Evolutionary conservation across 2,888 invertebrate genomes (phyloP), one percentile per base, ranked within the genome.

Genomic region (Lysandra bellargus): DNA sequence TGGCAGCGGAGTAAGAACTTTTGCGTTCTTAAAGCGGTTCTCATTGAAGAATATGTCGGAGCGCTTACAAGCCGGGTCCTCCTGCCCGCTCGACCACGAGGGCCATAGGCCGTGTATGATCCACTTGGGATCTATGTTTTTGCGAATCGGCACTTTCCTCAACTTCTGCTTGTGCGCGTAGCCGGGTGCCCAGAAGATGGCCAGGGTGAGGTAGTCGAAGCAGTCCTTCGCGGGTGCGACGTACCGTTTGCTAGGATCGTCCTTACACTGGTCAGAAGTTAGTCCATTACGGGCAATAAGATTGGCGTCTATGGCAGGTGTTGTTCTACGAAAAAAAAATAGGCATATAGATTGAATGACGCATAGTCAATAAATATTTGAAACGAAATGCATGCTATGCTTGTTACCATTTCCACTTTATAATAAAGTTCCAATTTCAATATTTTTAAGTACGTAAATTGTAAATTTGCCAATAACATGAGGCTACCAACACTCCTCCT

Each of bases 181-280:
- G 33, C 69, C 69, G 14, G 69, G 69, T 37, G 69, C 69, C 69
- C 69, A 69, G 33, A 69, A 69, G 5, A 69, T 69, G 33, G 69
- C 69, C 33, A 69, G 33, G 33, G 69, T 69, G 33, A 69, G 37
- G 69, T 37, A 69, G 37, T 69, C 69, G 2, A 69, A 69, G 69
- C 69, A 69, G 33, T 69, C 69, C 14, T 37, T 33, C 17, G 69
- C 69, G 14, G 69, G 69, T 33, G 69, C 69, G 69, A 69, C 33
- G 17, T 69, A 69, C 6, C 37, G 33, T 0, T 12, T 69, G 69
- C 69, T 69, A 33, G 69, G 69, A 30, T 69, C 23, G 33, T 69
- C 69, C 33, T 33, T 69, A 69, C 69, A 69, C 17, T 9, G 9
- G 33, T 37, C 33, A 1, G 69, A 69, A 17, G 30, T 69, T 17